Percentiles rank a stretch among this genome's conserved stretches.
These are phyloP conservation scores for Probosciger aterrimus DNA, from an alignment of 2,113 vertebrate genomes.

Conservation along the genomic window DNA sequence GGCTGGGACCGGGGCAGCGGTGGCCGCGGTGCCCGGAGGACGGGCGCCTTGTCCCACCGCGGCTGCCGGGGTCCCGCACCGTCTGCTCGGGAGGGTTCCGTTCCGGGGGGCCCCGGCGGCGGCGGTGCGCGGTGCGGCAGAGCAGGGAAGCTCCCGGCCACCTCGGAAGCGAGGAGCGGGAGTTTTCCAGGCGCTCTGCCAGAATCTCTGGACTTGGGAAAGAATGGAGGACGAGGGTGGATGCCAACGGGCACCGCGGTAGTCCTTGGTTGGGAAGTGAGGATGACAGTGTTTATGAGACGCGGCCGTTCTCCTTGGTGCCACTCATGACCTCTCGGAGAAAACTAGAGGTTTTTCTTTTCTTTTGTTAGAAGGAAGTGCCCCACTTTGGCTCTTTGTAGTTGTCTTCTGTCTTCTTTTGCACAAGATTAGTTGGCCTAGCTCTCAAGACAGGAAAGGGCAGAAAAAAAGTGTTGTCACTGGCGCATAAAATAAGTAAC, in stretches of 20 bases:
- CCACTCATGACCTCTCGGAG: neutral
- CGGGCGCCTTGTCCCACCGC: accelerated
- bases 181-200: neutral
- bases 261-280: conserved; percentile 32
- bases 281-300: conserved; percentile 41
- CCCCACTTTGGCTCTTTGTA: neutral
- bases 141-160: neutral
- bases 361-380: neutral
- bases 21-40: neutral
- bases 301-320: neutral
- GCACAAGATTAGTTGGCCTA: neutral
- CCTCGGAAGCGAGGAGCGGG: neutral
- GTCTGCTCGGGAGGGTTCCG: neutral
- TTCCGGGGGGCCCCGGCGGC: neutral
- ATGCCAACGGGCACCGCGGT: neutral
- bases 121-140: no score
- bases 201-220: neutral
- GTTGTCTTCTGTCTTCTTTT: neutral
- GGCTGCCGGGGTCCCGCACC: neutral
- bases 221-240: neutral
- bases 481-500: neutral
- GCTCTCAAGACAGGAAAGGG: neutral
- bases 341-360: neutral
- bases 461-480: neutral
- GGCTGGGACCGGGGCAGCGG: neutral